These are phyloP conservation scores for Pollenia amentaria DNA, from an alignment of 2,888 invertebrate species.

Conservation along the genomic window DNA sequence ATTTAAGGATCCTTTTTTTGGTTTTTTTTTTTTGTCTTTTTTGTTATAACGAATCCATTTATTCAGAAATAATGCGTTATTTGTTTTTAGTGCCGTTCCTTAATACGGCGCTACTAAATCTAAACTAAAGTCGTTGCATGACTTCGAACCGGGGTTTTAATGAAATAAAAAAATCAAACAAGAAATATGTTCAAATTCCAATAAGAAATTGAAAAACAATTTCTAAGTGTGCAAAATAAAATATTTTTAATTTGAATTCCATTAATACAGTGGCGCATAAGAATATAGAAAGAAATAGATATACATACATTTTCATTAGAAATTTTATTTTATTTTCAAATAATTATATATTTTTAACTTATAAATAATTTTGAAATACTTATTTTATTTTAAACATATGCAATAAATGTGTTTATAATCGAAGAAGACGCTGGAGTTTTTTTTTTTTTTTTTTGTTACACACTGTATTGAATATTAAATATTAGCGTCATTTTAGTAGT, in stretches of 20 bases:
- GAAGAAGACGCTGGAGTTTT: too few species aligned
- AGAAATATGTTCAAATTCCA: constrained; percentile 31
- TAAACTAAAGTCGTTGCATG: constrained; percentile 45
- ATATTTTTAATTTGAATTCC: constrained; percentile 26
- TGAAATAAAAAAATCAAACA: not conserved
- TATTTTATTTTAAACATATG: too few species aligned
- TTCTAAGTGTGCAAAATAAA: not conserved
- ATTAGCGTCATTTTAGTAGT: too few species aligned
- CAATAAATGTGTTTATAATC: too few species aligned
- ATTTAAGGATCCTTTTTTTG: not conserved
- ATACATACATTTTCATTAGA: not conserved
- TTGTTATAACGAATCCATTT: not conserved
- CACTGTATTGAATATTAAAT: too few species aligned
- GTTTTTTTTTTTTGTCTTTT: too few species aligned
- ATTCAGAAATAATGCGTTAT: not conserved
- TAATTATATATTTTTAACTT: too few species aligned
- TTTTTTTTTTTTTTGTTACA: too few species aligned
- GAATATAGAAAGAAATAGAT: not conserved
- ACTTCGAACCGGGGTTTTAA: constrained; percentile 28
- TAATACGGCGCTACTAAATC: constrained; percentile 4
- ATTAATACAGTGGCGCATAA: not conserved
- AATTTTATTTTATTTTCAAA: not conserved
- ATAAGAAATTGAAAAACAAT: constrained; percentile 1
- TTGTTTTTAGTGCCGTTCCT: not conserved
- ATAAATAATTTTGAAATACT: too few species aligned